These are phyloP conservation scores for Carpatolechia fugitivella DNA, from an alignment of 2,888 invertebrate genomes.

Conservation along the genomic window DNA sequence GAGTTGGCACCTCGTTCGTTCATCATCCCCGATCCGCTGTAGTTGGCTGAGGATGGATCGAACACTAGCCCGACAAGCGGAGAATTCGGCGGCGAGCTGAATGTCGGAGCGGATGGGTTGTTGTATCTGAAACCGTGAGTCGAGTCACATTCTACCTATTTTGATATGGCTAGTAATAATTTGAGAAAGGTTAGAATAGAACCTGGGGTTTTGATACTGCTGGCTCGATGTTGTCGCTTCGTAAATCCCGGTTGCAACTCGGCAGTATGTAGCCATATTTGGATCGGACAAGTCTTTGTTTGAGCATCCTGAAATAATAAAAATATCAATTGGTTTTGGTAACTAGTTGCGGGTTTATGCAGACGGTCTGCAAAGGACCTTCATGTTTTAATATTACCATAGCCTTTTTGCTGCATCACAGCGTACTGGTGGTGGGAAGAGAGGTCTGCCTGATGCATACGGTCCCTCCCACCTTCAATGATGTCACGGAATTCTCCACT, in stretches of 20 bases:
- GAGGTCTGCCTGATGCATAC: conserved; percentile 40
- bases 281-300: conserved; percentile 61
- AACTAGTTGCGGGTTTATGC: not conserved
- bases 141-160: not conserved
- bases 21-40: conserved; percentile 53
- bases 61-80: conserved; percentile 68
- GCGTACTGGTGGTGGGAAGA: conserved; percentile 45
- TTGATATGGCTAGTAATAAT: not conserved
- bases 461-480: conserved; percentile 42
- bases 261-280: conserved; percentile 62
- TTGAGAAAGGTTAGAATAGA: conserved; percentile 4
- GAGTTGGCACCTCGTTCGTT: conserved; percentile 49
- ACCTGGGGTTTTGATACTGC: conserved; percentile 64
- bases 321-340: not conserved
- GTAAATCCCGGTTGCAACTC: conserved; percentile 60
- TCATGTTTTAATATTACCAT: conserved; percentile 51
- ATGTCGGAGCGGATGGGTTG: conserved; percentile 62
- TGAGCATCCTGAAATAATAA: conserved; percentile 45
- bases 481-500: conserved; percentile 44
- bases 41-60: conserved; percentile 65
- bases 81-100: conserved; percentile 71
- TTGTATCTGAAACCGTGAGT: conserved; percentile 56
- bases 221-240: conserved; percentile 59
- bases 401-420: conserved; percentile 59
- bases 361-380: not conserved